phyloP scores from a whole-genome alignment of 2,888 invertebrate species.

The Ceramica pisi region DNA sequence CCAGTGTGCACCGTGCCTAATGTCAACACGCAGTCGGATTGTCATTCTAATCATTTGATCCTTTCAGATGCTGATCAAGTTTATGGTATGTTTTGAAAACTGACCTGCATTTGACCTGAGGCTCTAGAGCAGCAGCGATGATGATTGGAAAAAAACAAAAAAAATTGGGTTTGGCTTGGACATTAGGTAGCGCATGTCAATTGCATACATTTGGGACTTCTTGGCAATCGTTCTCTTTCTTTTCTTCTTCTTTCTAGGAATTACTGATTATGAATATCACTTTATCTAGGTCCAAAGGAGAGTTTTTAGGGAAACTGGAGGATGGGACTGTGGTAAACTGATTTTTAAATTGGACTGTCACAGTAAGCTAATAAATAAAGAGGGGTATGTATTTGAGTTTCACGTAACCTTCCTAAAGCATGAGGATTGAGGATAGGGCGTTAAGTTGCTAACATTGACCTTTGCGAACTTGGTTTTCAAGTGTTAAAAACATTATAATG shows the following conservation, averaged over 20 bases:
- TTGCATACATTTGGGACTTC: neutral
- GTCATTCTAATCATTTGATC: constrained; percentile 45
- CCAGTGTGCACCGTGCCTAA: constrained; percentile 57
- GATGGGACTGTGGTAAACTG: too few species aligned
- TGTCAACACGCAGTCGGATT: constrained; percentile 41
- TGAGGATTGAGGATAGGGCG: too few species aligned
- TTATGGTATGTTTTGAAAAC: neutral
- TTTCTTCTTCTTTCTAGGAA: too few species aligned
- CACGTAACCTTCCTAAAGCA: too few species aligned
- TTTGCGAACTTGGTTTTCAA: neutral
- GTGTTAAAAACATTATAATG: neutral
- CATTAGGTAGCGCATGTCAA: too few species aligned
- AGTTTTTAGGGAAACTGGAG: too few species aligned
- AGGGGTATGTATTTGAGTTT: too few species aligned
- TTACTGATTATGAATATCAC: neutral
- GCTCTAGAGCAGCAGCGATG: too few species aligned
- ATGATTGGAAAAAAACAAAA: too few species aligned
- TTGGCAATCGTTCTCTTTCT: neutral
- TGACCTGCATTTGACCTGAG: neutral
- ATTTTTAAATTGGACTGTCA: too few species aligned
- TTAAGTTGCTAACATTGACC: neutral
- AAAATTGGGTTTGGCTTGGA: too few species aligned
- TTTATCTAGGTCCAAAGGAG: neutral
- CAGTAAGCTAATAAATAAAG: too few species aligned
- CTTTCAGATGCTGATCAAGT: neutral